Conservation (phyloP, 2,797 vertebrate genomes). For the Avahi laniger region DNA sequence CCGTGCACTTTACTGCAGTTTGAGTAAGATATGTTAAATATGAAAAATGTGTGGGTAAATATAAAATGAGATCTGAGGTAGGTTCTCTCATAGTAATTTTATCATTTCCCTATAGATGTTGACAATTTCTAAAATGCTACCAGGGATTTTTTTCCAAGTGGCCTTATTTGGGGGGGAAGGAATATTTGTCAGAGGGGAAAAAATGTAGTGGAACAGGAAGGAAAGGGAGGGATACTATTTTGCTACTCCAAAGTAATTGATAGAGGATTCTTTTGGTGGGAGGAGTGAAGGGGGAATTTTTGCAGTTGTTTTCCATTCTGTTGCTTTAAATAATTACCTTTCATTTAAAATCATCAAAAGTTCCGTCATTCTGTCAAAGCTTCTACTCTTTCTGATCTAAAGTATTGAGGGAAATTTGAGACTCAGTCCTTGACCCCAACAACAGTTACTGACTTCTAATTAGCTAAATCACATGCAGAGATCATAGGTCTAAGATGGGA, state of each 20-base stretch:
- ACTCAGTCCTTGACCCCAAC: not conserved
- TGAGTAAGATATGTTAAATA: not conserved
- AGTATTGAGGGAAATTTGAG: not conserved
- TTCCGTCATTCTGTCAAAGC: not conserved
- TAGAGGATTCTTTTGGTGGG: slow-evolving; percentile 40
- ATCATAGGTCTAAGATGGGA: not conserved
- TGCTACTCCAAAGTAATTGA: not conserved
- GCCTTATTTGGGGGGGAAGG: not conserved
- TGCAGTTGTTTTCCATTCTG: not conserved
- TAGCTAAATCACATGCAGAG: not conserved
- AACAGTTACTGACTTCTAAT: not conserved
- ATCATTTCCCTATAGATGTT: not conserved
- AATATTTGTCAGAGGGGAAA: slow-evolving; percentile 45
- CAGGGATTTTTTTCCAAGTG: slow-evolving; percentile 18
- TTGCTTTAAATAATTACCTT: not conserved
- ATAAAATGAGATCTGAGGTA: not conserved
- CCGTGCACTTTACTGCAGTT: not conserved
- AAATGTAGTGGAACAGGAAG: slow-evolving; percentile 60
- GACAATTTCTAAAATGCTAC: not conserved
- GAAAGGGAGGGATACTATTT: slow-evolving; percentile 60
- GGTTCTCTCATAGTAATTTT: not conserved
- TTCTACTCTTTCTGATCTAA: not conserved
- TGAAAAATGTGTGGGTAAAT: not conserved
- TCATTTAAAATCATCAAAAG: not conserved
- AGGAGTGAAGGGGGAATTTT: slow-evolving; percentile 6